These are phyloP conservation scores for Callosobruchus maculatus DNA, from an alignment of 2,888 invertebrate genomes.

Conservation along the genomic window DNA sequence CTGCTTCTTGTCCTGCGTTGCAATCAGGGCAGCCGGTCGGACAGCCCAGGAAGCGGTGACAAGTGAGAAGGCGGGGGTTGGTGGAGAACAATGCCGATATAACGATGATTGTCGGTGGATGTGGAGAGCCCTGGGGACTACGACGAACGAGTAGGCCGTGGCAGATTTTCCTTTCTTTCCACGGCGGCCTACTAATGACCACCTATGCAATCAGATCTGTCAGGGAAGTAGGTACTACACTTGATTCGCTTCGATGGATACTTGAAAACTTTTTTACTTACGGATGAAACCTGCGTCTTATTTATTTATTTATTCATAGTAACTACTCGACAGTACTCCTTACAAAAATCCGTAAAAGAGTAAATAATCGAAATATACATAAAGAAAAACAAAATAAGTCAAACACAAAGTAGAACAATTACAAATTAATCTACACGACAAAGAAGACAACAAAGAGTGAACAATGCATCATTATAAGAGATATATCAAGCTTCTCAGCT, in stretches of 20 bases:
- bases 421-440: no score
- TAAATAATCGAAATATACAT: no score
- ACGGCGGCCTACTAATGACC: neutral
- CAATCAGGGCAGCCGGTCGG: neutral
- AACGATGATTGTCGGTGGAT: conserved; percentile 4
- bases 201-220: neutral
- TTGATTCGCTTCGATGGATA: neutral
- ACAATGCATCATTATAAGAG: no score
- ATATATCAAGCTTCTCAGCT: no score
- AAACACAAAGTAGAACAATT: no score
- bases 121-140: conserved; percentile 1
- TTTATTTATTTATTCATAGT: no score
- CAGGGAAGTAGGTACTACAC: neutral
- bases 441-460: no score
- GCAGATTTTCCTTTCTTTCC: neutral
- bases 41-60: neutral
- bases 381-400: no score
- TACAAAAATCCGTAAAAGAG: no score
- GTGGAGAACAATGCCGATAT: conserved; percentile 1
- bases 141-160: neutral
- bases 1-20: neutral
- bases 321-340: no score
- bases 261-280: no score
- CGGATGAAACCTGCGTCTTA: no score
- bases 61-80: neutral